Evolutionary conservation across 2,797 vertebrate genomes (phyloP), one percentile per base, ranked within the genome.

Genomic region (Phoxinus dragarum): DNA sequence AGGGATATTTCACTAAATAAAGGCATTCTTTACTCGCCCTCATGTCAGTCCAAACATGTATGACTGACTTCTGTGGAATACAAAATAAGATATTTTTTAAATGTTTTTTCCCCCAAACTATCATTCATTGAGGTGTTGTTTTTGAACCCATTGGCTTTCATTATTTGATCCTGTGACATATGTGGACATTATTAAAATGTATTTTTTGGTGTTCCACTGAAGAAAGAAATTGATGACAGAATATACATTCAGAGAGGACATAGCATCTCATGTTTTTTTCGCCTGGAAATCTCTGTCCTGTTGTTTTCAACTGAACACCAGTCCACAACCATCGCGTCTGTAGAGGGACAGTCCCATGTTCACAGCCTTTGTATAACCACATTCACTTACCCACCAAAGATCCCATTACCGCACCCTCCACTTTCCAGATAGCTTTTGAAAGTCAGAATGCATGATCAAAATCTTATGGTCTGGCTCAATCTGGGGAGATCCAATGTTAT

Each of bases 301-400:
- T 54, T 80, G 27, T 23, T 80, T 47, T 80, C 16, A 42, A 14
- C 23, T 80, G 27, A 66, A 34, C 5, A 71, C 47, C 64, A 52
- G 14, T 81, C 67, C 17, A 56, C 49, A 82, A 74, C 8, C 49
- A 72, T 31, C 17, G 17, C 17, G 1, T 59, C 9, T 42, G 68
- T 34, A 42, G 36, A 12, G 16, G 80, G 52, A 81, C 23, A 19
- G 23, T 69, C 66, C 78, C 19, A 23, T 1, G 2, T 9, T 81
- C 34, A 54, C 36, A 16, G 66, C 52, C n/a, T 59, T 21, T 59
- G n/a, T 82, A 17, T 56, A 36, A 68, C 73, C 61, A 68, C 73
- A 56, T 77, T 12, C 7, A 31, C 17, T 12, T 68, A 6, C 36
- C 34, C 61, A 40, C 6, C 72, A 44, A 75, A 83, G 23, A 40